These are phyloP conservation scores for Tiliqua scincoides DNA, from an alignment of 2,113 vertebrate species.

Conservation along the genomic window DNA sequence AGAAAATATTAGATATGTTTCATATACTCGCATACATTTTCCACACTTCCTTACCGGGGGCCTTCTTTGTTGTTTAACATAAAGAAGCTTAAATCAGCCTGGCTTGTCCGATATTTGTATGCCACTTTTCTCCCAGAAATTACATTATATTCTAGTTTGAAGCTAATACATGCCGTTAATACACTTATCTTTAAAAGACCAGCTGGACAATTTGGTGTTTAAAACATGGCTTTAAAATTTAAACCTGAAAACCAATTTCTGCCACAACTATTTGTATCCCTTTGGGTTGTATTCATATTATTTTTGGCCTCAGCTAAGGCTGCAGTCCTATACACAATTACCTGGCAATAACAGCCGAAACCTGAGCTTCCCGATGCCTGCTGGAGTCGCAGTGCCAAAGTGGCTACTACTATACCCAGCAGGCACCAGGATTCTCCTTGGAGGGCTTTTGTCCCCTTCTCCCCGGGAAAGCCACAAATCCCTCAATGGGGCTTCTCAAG, in stretches of 20 bases:
- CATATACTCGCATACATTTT: constrained; percentile 5
- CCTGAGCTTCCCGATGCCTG: too few species aligned
- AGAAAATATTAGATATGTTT: not conserved
- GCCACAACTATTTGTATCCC: constrained; percentile 6
- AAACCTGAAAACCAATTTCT: constrained; percentile 46
- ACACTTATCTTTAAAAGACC: constrained; percentile 60
- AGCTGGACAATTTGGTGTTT: constrained; percentile 56
- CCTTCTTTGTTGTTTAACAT: constrained; percentile 45
- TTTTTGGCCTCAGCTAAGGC: constrained; percentile 20
- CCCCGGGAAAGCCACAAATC: too few species aligned
- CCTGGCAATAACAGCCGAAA: too few species aligned
- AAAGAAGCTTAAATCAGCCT: constrained; percentile 42
- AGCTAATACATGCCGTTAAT: constrained; percentile 60
- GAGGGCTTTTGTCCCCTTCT: too few species aligned
- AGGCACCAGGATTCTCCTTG: too few species aligned
- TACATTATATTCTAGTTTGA: constrained; percentile 54
- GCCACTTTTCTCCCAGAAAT: constrained; percentile 54
- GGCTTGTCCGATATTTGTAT: constrained; percentile 49
- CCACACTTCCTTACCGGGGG: not conserved
- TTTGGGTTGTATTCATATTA: constrained; percentile 31
- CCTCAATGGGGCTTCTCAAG: too few species aligned
- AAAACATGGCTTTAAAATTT: constrained; percentile 40
- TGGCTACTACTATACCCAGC: too few species aligned
- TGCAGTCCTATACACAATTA: too few species aligned
- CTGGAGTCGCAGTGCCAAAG: too few species aligned